Conservation (phyloP, 2,888 invertebrate species). For the Dascillus cervinus region DNA sequence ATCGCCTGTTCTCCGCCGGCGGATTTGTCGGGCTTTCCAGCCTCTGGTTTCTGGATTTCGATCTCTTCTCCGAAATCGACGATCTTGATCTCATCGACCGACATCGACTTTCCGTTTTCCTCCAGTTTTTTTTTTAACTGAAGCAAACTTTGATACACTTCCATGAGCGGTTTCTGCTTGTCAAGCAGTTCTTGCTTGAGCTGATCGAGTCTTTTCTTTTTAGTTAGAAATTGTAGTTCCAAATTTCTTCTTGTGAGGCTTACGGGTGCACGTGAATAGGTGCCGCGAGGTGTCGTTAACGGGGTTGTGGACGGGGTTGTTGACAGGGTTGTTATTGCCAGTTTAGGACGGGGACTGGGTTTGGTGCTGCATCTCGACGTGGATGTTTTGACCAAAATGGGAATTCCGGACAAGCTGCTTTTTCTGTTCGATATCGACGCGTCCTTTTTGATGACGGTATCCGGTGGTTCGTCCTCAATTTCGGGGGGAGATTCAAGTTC, state of each 20-base stretch:
- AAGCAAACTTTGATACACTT: conserved; percentile 32
- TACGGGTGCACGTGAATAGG: not conserved
- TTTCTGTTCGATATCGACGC: too few relatives aligned
- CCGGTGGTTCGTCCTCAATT: too few relatives aligned
- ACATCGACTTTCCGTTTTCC: conserved; percentile 31
- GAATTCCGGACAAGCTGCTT: too few relatives aligned
- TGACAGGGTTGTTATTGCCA: too few relatives aligned
- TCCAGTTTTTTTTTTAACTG: conserved; percentile 34
- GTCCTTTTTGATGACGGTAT: too few relatives aligned
- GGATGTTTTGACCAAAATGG: conserved; percentile 8
- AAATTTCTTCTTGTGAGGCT: conserved; percentile 13
- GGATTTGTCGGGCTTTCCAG: not conserved
- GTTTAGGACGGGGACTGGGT: conserved; percentile 1
- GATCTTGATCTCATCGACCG: conserved; percentile 20
- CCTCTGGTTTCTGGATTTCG: not conserved
- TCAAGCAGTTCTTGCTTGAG: conserved; percentile 32
- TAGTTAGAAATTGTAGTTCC: conserved; percentile 35
- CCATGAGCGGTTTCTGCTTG: conserved; percentile 34
- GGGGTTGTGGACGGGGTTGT: not conserved
- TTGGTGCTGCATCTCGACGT: conserved; percentile 7
- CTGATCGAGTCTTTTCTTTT: conserved; percentile 31
- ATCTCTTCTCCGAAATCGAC: not conserved
- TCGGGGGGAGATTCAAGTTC: too few relatives aligned
- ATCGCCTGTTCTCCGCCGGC: not conserved
- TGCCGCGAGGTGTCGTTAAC: not conserved